phyloP scores from a whole-genome alignment of 2,888 invertebrate species.

The Odiellus spinosus region DNA sequence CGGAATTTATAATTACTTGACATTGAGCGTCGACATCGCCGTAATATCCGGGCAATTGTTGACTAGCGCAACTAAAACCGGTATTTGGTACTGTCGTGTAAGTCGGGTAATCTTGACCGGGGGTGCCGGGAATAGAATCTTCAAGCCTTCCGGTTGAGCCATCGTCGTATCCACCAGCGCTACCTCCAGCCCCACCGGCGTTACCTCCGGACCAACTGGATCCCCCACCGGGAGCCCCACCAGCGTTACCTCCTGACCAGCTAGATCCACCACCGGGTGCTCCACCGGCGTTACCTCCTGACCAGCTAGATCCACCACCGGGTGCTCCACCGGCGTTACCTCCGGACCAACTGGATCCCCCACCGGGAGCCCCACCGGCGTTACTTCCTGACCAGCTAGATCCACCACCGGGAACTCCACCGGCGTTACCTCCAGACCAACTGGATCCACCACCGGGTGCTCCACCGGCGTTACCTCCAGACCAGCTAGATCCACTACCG shows the following conservation, averaged over 20 bases:
- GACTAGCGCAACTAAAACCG: slow-evolving; percentile 17
- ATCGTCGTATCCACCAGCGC: background rate
- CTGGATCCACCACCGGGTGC: background rate
- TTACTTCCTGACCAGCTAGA: background rate
- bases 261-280: background rate
- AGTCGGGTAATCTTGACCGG: slow-evolving; percentile 48
- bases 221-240: slow-evolving; percentile 1
- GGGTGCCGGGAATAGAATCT: slow-evolving; percentile 43
- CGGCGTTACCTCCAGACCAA: background rate
- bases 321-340: background rate
- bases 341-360: slow-evolving; percentile 4
- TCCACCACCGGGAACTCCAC: background rate
- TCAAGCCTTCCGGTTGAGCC: slow-evolving; percentile 7
- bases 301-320: background rate
- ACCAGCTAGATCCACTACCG: background rate
- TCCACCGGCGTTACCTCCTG: background rate
- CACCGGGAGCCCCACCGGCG: slow-evolving; percentile 1
- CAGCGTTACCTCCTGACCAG: background rate
- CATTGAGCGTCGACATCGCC: slow-evolving; percentile 20
- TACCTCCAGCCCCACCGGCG: slow-evolving; percentile 1
- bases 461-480: background rate
- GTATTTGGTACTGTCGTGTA: slow-evolving; percentile 29
- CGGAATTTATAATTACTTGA: slow-evolving; percentile 14
- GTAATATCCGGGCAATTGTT: slow-evolving; percentile 19
- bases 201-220: slow-evolving; percentile 12